Conservation (phyloP, 2,888 invertebrate species). For the Eristalis arbustorum region DNA sequence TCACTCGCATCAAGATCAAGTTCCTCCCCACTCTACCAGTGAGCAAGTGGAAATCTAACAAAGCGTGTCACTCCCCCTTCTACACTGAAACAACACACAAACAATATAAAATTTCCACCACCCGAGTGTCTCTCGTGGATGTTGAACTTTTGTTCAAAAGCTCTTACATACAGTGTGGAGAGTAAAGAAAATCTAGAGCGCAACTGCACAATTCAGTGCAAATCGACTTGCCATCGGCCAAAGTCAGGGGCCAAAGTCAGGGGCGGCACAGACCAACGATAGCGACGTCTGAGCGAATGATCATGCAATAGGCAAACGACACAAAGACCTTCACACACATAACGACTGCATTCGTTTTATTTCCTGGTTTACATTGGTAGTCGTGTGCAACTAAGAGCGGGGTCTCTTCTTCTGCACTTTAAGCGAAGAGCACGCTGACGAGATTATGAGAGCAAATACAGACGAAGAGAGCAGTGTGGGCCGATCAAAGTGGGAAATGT, state of each 20-base stretch:
- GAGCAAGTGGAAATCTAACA: background rate
- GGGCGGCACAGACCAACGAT: conserved; percentile 30
- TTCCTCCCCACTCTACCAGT: background rate
- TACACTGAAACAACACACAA: background rate
- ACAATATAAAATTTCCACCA: background rate
- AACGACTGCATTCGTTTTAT: conserved; percentile 49
- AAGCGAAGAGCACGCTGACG: background rate
- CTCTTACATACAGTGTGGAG: conserved; percentile 13
- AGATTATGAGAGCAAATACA: background rate
- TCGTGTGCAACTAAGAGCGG: conserved; percentile 22
- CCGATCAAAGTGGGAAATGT: conserved; percentile 62
- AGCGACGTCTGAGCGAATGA: conserved; percentile 40
- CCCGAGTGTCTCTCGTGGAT: background rate
- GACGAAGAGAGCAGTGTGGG: conserved; percentile 12
- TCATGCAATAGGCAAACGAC: conserved; percentile 68
- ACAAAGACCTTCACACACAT: conserved; percentile 69
- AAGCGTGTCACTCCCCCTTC: background rate
- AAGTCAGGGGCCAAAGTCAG: conserved; percentile 70
- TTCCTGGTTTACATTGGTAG: conserved; percentile 56
- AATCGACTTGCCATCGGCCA: conserved; percentile 50
- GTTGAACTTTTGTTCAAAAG: conserved; percentile 57
- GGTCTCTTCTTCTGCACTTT: background rate
- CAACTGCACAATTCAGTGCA: conserved; percentile 62
- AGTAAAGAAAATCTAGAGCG: conserved; percentile 54
- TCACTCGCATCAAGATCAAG: conserved; percentile 52